Conservation (phyloP, 2,113 vertebrate genomes). For the Podarcis cretensis region DNA sequence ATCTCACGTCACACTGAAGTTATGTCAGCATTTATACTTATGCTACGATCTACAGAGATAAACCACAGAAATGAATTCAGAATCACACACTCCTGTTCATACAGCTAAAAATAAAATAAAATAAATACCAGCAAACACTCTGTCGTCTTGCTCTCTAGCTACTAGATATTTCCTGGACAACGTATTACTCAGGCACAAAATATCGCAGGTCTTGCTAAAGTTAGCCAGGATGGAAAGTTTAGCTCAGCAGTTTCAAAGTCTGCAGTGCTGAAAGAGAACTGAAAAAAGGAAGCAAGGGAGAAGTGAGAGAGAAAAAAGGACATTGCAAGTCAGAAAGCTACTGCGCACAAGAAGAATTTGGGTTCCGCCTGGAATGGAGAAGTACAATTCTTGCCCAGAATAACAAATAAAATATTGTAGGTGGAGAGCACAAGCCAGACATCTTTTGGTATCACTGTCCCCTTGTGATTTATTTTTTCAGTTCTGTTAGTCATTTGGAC, state of each 20-base stretch:
- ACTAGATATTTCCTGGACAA: not conserved
- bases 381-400: not conserved
- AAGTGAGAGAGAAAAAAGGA: not conserved
- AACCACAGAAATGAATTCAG: too few relatives aligned
- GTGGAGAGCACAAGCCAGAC: not conserved
- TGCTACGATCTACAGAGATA: too few relatives aligned
- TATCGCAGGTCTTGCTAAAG: not conserved
- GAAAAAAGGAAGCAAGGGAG: not conserved
- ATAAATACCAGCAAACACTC: too few relatives aligned
- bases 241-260: not conserved
- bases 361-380: not conserved
- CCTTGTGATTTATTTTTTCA: not conserved
- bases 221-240: slow-evolving; percentile 1
- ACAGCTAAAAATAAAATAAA: too few relatives aligned
- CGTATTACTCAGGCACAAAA: not conserved
- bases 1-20: too few relatives aligned
- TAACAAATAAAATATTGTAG: not conserved
- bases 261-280: not conserved
- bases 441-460: not conserved
- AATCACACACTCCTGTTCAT: too few relatives aligned
- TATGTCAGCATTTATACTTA: too few relatives aligned
- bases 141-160: not conserved
- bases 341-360: not conserved
- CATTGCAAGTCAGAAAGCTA: not conserved
- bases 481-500: not conserved